Conservation (phyloP, 2,113 vertebrate genomes). For the Dicerorhinus sumatrensis region DNA sequence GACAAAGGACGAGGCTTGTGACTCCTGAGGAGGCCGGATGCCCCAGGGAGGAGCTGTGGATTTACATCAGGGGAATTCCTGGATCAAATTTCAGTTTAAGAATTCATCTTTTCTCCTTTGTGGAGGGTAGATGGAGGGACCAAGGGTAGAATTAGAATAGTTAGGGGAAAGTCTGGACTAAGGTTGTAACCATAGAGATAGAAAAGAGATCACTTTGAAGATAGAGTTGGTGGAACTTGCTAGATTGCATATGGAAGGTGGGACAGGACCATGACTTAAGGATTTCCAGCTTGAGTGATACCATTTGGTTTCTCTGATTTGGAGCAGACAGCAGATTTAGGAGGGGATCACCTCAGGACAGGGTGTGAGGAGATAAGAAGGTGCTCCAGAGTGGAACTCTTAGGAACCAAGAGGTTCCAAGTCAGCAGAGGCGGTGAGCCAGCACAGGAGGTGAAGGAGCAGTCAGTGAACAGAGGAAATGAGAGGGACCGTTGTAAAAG, state of each 20-base stretch:
- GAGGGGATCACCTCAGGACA: background rate
- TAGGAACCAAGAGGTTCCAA: background rate
- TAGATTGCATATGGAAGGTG: too few species aligned
- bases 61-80: background rate
- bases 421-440: background rate
- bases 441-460: background rate
- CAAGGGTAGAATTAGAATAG: background rate
- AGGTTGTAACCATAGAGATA: background rate
- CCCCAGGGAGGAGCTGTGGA: background rate
- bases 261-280: too few species aligned
- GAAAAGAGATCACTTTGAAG: background rate
- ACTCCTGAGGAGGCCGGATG: rapidly evolving
- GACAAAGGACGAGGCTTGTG: background rate
- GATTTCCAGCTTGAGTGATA: background rate
- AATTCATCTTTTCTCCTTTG: background rate
- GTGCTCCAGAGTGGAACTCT: background rate
- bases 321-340: background rate
- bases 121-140: background rate
- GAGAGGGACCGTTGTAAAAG: background rate
- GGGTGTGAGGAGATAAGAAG: background rate
- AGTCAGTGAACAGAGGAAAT: background rate
- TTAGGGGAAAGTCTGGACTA: background rate
- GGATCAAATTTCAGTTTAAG: background rate
- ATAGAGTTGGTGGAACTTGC: background rate
- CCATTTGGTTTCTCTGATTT: background rate